Conservation (phyloP, 2,888 invertebrate genomes). For the Platycnemis pennipes region DNA sequence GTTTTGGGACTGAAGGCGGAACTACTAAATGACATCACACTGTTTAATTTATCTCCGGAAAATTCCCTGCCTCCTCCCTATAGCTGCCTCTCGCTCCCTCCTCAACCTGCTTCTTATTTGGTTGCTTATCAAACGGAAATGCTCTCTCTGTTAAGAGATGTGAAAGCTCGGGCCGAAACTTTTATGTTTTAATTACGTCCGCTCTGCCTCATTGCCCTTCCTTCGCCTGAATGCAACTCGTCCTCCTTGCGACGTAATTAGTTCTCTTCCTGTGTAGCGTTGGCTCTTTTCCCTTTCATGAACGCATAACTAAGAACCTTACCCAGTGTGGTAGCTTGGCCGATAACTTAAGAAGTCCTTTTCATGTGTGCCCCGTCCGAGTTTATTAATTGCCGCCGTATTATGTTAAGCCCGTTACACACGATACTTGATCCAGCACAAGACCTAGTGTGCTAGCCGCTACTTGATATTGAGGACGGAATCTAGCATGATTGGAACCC, state of each 20-base stretch:
- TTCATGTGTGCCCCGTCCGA: too few relatives aligned
- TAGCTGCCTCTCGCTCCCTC: background rate
- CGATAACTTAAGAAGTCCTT: too few relatives aligned
- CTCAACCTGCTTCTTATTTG: background rate
- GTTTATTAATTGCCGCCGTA: too few relatives aligned
- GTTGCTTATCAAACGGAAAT: background rate
- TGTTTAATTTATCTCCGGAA: background rate
- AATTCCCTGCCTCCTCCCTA: background rate
- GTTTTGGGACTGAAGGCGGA: background rate
- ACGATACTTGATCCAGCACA: too few relatives aligned
- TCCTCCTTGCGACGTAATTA: background rate
- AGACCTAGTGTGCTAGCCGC: too few relatives aligned
- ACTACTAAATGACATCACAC: background rate
- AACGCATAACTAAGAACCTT: too few relatives aligned
- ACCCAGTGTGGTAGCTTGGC: too few relatives aligned
- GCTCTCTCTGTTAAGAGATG: background rate
- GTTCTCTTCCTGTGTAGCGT: background rate
- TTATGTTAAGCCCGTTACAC: too few relatives aligned
- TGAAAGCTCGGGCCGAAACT: background rate
- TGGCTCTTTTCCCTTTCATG: background rate
- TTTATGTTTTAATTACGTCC: conserved; percentile 10
- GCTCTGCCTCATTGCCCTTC: background rate
- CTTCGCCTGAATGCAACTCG: background rate
- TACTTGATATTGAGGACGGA: too few relatives aligned
- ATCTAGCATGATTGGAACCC: too few relatives aligned